These are phyloP conservation scores for Apocheima hispidaria DNA, from an alignment of 2,888 invertebrate genomes.

Conservation along the genomic window DNA sequence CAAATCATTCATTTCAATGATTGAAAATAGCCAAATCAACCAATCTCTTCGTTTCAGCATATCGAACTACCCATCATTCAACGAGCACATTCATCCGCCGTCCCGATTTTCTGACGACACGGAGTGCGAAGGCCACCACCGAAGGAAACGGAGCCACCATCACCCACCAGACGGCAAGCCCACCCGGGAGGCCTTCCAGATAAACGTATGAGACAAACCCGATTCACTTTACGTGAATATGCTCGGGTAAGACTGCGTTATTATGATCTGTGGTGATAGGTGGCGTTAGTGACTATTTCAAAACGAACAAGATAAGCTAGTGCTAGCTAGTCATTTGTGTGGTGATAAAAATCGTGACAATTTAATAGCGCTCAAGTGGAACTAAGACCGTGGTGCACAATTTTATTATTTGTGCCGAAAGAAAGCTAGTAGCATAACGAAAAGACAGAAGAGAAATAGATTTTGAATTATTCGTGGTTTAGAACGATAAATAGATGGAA, in stretches of 20 bases:
- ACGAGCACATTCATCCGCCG: constrained; percentile 94
- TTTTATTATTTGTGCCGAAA: constrained; percentile 1
- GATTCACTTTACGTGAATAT: constrained; percentile 45
- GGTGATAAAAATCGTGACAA: not conserved
- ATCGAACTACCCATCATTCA: constrained; percentile 92
- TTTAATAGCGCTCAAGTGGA: not conserved
- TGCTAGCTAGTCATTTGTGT: not conserved
- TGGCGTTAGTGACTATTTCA: constrained; percentile 16
- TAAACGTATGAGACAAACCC: constrained; percentile 88
- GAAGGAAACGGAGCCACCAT: constrained; percentile 74
- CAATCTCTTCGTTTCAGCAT: constrained; percentile 83
- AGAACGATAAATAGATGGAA: not conserved
- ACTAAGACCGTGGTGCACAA: not conserved
- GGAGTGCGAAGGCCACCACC: constrained; percentile 84
- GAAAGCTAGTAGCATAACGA: too few relatives aligned
- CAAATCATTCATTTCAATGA: constrained; percentile 7
- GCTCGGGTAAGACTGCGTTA: constrained; percentile 37
- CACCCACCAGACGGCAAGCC: constrained; percentile 78
- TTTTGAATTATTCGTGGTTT: constrained; percentile 1
- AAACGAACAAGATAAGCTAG: not conserved
- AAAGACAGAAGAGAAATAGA: not conserved
- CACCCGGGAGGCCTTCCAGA: constrained; percentile 91
- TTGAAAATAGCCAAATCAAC: constrained; percentile 20
- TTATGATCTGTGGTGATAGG: not conserved
- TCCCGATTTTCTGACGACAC: constrained; percentile 94